Evolutionary conservation across 2,113 vertebrate species (phyloP).

Genomic region (Nematolebias whitei): DNA sequence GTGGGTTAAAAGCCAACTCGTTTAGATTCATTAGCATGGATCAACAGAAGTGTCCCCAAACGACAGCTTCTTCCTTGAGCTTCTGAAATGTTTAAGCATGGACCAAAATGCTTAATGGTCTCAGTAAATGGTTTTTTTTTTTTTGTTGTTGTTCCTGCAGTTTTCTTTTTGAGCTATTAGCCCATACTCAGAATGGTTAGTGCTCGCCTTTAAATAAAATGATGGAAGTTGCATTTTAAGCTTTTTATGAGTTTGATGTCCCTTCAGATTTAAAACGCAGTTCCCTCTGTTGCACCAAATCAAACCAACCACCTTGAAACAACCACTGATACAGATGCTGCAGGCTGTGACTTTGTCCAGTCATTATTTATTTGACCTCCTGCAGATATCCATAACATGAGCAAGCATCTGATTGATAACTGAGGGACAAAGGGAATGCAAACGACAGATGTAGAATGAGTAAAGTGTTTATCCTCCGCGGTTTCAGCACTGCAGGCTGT

Average conservation of each 20-base stretch:
- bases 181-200: slow-evolving; percentile 5
- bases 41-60: no score
- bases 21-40: no score
- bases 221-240: slow-evolving; percentile 35
- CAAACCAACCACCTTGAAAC: background rate
- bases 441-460: slow-evolving; percentile 57
- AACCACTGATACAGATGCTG: background rate
- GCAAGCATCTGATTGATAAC: slow-evolving; percentile 52
- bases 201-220: slow-evolving; percentile 42
- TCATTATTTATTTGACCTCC: slow-evolving; percentile 48
- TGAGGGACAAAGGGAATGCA: slow-evolving; percentile 48
- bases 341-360: slow-evolving; percentile 12
- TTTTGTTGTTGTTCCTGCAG: background rate
- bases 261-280: background rate
- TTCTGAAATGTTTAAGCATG: no score
- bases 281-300: background rate
- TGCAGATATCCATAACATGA: slow-evolving; percentile 38
- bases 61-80: no score
- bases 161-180: background rate
- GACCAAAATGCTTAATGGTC: no score
- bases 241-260: slow-evolving; percentile 13
- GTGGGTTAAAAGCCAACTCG: no score
- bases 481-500: slow-evolving; percentile 38
- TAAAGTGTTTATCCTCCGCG: slow-evolving; percentile 52
- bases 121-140: background rate